These are phyloP conservation scores for Piezodorus guildinii DNA, from an alignment of 1,140 invertebrate genomes.

Conservation along the genomic window DNA sequence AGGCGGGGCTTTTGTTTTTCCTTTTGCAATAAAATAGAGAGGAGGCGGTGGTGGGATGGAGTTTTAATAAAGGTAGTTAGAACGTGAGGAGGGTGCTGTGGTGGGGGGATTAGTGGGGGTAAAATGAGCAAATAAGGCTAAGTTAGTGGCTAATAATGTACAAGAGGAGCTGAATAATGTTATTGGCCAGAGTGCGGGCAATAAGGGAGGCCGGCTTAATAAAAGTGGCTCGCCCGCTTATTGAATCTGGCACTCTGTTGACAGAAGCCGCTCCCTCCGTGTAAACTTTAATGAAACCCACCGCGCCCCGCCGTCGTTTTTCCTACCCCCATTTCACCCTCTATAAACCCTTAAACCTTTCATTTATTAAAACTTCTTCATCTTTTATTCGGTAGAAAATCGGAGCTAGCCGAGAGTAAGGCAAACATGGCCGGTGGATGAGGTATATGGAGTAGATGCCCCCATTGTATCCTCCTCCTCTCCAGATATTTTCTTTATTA, in stretches of 20 bases:
- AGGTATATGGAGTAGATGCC: conserved; percentile 17
- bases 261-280: conserved; percentile 24
- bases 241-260: conserved; percentile 28
- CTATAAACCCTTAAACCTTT: conserved; percentile 31
- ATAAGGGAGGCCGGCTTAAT: conserved; percentile 23
- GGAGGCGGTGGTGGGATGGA: conserved; percentile 10
- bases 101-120: conserved; percentile 14
- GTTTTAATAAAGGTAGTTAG: conserved; percentile 13
- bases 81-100: conserved; percentile 9
- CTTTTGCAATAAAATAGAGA: too few relatives aligned
- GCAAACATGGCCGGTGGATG: conserved; percentile 30
- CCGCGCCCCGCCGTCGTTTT: conserved; percentile 23
- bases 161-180: conserved; percentile 28
- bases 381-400: conserved; percentile 36
- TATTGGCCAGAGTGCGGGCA: conserved; percentile 25
- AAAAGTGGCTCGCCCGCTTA: conserved; percentile 25
- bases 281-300: conserved; percentile 29
- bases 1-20: too few relatives aligned
- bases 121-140: conserved; percentile 20
- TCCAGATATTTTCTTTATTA: conserved; percentile 11
- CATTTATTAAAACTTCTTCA: conserved; percentile 36
- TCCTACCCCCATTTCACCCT: conserved; percentile 23
- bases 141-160: conserved; percentile 26
- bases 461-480: conserved; percentile 14
- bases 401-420: conserved; percentile 33